Conservation (phyloP, 2,888 invertebrate species). For the Trichopoda pennipes region DNA sequence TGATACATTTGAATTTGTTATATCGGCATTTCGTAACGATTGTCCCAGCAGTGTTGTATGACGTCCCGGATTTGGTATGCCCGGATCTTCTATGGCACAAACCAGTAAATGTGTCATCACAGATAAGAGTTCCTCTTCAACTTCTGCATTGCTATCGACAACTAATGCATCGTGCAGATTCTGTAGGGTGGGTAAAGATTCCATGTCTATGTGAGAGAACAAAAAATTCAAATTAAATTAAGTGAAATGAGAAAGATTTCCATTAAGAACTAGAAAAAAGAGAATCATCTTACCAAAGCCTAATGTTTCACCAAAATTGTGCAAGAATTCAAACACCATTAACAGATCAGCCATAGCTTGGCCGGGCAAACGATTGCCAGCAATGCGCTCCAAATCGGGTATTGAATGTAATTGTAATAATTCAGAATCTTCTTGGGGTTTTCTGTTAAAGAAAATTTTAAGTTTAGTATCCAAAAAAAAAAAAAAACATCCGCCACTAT, state of each 20-base stretch:
- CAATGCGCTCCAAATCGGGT: slow-evolving; percentile 88
- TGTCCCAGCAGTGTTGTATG: slow-evolving; percentile 95
- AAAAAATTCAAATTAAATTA: background rate
- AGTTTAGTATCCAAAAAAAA: background rate
- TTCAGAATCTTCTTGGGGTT: slow-evolving; percentile 95
- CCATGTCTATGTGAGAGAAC: slow-evolving; percentile 85
- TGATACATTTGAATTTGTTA: slow-evolving; percentile 94
- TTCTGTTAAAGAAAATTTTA: slow-evolving; percentile 81
- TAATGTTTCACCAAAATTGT: slow-evolving; percentile 96
- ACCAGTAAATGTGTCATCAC: slow-evolving; percentile 94
- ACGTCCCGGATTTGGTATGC: slow-evolving; percentile 92
- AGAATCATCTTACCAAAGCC: slow-evolving; percentile 87
- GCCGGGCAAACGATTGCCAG: slow-evolving; percentile 90
- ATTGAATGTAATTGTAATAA: slow-evolving; percentile 88
- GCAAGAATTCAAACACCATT: slow-evolving; percentile 98
- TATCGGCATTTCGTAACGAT: slow-evolving; percentile 92
- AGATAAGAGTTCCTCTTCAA: slow-evolving; percentile 92
- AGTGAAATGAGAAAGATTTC: background rate
- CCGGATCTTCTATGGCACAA: slow-evolving; percentile 96
- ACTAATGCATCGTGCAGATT: slow-evolving; percentile 92
- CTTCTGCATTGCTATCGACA: slow-evolving; percentile 87
- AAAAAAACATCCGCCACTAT: too few species aligned
- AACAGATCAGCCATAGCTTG: slow-evolving; percentile 95
- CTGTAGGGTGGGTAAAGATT: slow-evolving; percentile 91
- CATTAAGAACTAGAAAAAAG: background rate